A percentile compares a stretch with the other conserved stretches of the same genome.
Evolutionary conservation across 2,797 vertebrate genomes (phyloP).

Genomic region (Silurus lanzhouensis): DNA sequence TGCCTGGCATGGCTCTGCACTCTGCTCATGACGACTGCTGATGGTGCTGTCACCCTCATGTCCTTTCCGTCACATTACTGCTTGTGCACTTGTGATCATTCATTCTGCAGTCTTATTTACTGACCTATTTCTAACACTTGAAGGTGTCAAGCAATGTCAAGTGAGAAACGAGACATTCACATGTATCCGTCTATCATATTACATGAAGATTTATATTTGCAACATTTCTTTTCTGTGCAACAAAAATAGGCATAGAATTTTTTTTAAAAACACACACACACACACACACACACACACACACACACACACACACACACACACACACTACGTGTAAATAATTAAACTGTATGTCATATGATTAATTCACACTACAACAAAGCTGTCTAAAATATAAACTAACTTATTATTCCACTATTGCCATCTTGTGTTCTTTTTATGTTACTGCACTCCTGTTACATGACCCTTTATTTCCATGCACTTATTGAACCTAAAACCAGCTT

Average conservation of each 20-base stretch:
- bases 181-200: background rate
- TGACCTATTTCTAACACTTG: background rate
- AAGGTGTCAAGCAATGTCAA: background rate
- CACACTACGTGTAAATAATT: too few relatives aligned
- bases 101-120: background rate
- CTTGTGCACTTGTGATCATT: slow-evolving; percentile 1
- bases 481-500: background rate
- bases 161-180: background rate
- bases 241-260: background rate
- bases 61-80: slow-evolving; percentile 23
- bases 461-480: background rate
- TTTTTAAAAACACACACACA: too few relatives aligned
- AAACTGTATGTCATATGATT: too few relatives aligned
- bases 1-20: slow-evolving; percentile 40
- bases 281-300: too few relatives aligned
- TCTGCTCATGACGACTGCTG: background rate
- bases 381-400: background rate
- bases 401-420: slow-evolving; percentile 7
- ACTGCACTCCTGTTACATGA: background rate
- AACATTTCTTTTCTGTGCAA: background rate
- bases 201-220: background rate
- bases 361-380: too few relatives aligned
- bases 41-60: slow-evolving; percentile 1
- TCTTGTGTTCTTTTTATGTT: slow-evolving; percentile 5
- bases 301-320: too few relatives aligned